Conservation (phyloP, 2,797 vertebrate genomes). For the Dendrocincla tyrannina region DNA sequence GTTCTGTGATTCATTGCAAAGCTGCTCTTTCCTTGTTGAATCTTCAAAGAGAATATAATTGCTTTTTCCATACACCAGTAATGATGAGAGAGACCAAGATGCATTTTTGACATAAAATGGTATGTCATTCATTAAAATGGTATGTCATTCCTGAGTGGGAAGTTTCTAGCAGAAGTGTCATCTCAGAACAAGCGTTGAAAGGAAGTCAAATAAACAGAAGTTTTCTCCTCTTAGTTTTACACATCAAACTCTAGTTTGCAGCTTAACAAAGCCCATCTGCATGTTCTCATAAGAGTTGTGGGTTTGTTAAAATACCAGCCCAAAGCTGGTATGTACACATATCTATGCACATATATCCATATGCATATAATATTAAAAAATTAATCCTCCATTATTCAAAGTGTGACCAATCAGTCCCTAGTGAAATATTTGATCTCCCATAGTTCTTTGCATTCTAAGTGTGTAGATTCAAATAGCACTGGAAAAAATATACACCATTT, state of each 20-base stretch:
- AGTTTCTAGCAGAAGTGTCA: background rate
- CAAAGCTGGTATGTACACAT: background rate
- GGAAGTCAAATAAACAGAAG: background rate
- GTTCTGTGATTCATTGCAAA: constrained; percentile 20
- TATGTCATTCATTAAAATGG: background rate
- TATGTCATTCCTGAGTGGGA: background rate
- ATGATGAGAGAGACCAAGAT: background rate
- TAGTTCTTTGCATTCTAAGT: background rate
- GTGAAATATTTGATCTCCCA: background rate
- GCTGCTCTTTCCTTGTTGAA: background rate
- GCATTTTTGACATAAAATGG: background rate
- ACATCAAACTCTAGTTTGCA: background rate
- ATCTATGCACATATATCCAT: too few relatives aligned
- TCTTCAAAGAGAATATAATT: constrained; percentile 27
- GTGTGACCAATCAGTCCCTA: background rate
- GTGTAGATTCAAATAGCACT: background rate
- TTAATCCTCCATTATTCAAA: background rate
- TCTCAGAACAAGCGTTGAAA: background rate
- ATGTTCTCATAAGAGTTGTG: background rate
- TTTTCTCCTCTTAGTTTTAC: background rate
- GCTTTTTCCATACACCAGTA: background rate
- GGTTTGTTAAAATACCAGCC: background rate
- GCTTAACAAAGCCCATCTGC: background rate
- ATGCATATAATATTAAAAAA: background rate
- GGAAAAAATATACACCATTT: background rate